Evolutionary conservation across 1,140 invertebrate genomes (phyloP).

Genomic region (Chionoecetes opilio): DNA sequence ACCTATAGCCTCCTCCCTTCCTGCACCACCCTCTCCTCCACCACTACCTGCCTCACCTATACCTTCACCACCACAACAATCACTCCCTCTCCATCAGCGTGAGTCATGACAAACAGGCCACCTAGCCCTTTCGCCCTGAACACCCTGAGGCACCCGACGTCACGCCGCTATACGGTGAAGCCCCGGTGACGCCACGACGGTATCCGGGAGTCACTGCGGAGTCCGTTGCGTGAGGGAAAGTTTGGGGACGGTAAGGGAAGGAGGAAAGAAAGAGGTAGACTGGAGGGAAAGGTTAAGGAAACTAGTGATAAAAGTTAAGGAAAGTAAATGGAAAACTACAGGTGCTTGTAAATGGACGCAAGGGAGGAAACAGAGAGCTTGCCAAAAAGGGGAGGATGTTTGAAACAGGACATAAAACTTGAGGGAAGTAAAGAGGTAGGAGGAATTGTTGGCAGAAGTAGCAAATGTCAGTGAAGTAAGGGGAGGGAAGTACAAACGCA

Average conservation of each 20-base stretch:
- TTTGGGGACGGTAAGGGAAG: not conserved
- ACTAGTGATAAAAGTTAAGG: too few relatives aligned
- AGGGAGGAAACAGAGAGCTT: too few relatives aligned
- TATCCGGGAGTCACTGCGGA: not conserved
- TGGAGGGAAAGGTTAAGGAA: not conserved
- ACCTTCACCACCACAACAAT: not conserved
- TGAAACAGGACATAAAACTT: too few relatives aligned
- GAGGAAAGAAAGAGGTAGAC: not conserved
- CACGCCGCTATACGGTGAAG: constrained; percentile 32
- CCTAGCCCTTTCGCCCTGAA: not conserved
- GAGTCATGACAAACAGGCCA: not conserved
- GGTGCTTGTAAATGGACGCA: too few relatives aligned
- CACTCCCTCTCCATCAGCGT: not conserved
- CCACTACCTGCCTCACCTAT: not conserved
- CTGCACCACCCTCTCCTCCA: not conserved
- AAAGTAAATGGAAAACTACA: too few relatives aligned
- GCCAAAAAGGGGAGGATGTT: too few relatives aligned
- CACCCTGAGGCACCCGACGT: not conserved
- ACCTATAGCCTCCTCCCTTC: not conserved
- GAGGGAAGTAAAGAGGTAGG: too few relatives aligned
- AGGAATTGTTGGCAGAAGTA: too few relatives aligned
- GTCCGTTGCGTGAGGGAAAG: not conserved
- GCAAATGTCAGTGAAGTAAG: too few relatives aligned
- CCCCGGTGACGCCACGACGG: not conserved
- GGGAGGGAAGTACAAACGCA: too few relatives aligned